These are phyloP conservation scores for Halocynthia aurantium DNA, from an alignment of 23 tunicate genomes.

Conservation along the genomic window DNA sequence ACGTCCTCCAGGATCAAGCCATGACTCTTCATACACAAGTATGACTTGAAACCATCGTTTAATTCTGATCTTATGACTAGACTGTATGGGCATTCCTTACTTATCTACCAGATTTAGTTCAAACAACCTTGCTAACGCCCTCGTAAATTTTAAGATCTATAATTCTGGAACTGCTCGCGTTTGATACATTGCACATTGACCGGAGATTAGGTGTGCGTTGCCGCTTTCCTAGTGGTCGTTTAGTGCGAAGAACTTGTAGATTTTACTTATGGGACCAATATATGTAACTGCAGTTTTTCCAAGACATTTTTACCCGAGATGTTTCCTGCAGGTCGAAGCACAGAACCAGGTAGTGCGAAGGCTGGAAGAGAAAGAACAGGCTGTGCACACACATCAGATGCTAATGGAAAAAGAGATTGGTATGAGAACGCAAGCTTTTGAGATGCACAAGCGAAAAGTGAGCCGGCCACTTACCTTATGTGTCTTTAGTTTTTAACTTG, in stretches of 20 bases:
- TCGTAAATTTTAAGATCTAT: not conserved
- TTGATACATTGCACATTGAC: too few relatives aligned
- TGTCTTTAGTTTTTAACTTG: not conserved
- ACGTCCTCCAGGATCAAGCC: constrained; percentile 63
- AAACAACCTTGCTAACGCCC: not conserved
- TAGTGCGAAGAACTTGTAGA: too few relatives aligned
- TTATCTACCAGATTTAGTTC: not conserved
- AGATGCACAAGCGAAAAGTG: constrained; percentile 88
- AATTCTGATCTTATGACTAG: not conserved
- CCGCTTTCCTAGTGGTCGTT: too few relatives aligned
- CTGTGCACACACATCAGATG: constrained; percentile 36
- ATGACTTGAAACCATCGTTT: too few relatives aligned
- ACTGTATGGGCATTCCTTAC: not conserved
- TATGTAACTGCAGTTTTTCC: too few relatives aligned
- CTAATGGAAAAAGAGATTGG: constrained; percentile 66
- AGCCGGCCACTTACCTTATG: not conserved
- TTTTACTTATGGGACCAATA: not conserved
- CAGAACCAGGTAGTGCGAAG: constrained; percentile 80
- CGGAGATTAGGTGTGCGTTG: too few relatives aligned
- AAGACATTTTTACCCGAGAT: not conserved
- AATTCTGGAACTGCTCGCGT: too few relatives aligned
- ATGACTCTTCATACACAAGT: constrained; percentile 64
- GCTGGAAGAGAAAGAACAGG: constrained; percentile 86
- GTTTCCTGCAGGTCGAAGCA: constrained; percentile 60
- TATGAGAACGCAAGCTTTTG: constrained; percentile 67